Percentiles rank a stretch among this genome's conserved stretches.
phyloP scores from a whole-genome alignment of 2,113 vertebrate genomes.

The Chrysemys picta region DNA sequence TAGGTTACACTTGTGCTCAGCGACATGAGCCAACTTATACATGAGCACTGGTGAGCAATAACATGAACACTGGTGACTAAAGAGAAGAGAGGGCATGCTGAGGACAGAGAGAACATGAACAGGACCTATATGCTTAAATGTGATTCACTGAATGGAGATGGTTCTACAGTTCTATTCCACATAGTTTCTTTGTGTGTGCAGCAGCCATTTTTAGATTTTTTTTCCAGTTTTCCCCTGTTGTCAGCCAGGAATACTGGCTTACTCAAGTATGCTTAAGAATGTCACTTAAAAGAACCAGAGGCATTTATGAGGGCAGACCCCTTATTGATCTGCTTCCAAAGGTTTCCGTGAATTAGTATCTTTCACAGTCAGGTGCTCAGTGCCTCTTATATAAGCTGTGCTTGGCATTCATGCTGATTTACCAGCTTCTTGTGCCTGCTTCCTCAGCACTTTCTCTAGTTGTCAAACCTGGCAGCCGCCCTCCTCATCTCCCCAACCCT shows the following conservation, averaged over 20 bases:
- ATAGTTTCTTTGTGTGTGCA: not conserved
- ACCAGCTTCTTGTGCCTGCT: not conserved
- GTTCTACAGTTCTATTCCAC: not conserved
- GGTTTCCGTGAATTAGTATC: not conserved
- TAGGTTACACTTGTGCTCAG: not conserved
- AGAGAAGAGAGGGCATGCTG: not conserved
- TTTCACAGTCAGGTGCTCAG: not conserved
- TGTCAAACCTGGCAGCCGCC: not conserved
- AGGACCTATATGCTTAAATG: not conserved
- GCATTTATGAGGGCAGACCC: not conserved
- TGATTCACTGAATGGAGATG: not conserved
- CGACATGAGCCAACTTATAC: not conserved
- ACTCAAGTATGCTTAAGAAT: not conserved
- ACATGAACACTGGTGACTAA: not conserved
- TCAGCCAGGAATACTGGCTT: not conserved
- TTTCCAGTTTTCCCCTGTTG: not conserved
- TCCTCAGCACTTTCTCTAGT: not conserved
- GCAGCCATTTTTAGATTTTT: not conserved
- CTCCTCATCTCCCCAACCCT: not conserved
- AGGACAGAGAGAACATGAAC: fast-evolving
- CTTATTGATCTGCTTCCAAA: not conserved
- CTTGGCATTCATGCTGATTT: not conserved
- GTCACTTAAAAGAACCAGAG: not conserved
- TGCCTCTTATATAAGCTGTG: not conserved
- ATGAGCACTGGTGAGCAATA: not conserved